Conservation (phyloP, 2,888 invertebrate genomes). For the Hyles lineata region DNA sequence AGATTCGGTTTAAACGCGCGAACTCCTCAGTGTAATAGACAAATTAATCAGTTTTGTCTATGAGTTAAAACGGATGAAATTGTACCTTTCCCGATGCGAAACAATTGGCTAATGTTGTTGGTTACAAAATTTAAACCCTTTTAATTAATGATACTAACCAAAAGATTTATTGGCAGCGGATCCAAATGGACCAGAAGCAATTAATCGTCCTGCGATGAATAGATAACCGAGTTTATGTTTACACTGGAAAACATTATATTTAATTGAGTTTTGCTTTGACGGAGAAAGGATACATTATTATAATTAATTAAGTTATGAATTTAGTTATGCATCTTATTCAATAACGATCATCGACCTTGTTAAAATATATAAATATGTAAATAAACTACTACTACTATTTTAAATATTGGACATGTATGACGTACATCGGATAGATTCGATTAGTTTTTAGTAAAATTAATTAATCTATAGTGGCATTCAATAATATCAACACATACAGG, state of each 20-base stretch:
- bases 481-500: no score
- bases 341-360: no score
- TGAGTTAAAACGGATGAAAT: conserved; percentile 9
- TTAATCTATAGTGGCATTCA: no score
- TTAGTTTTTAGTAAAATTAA: no score
- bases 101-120: conserved; percentile 31
- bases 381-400: no score
- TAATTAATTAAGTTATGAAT: not conserved
- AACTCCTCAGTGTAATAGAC: not conserved
- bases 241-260: conserved; percentile 30
- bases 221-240: conserved; percentile 37
- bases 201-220: conserved; percentile 42
- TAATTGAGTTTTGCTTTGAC: conserved; percentile 16
- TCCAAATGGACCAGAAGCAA: conserved; percentile 40
- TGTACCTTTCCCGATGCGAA: conserved; percentile 10
- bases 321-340: no score
- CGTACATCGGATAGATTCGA: no score
- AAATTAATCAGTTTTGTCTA: conserved; percentile 11
- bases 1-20: not conserved
- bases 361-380: no score
- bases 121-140: conserved; percentile 44
- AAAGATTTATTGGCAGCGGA: conserved; percentile 48
- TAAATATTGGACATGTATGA: no score
- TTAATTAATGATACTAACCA: conserved; percentile 46
- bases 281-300: not conserved